Conservation (phyloP, 2,113 vertebrate genomes). For the Erythrocebus patas region DNA sequence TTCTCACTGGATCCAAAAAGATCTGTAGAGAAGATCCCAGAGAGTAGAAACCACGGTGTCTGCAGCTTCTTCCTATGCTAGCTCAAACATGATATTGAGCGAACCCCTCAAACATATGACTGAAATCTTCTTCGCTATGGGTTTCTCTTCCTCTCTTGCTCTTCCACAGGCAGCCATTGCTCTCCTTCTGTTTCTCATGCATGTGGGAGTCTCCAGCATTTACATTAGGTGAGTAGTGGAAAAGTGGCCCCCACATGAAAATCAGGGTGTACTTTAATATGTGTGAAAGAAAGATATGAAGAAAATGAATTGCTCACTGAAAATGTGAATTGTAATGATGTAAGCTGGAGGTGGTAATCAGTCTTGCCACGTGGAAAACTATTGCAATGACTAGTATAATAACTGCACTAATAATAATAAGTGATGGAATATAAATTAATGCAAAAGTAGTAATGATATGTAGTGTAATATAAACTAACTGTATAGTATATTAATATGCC, state of each 20-base stretch:
- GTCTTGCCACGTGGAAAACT: not conserved
- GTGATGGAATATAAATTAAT: not conserved
- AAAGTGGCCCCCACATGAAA: not conserved
- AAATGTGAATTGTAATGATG: not conserved
- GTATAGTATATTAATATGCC: not conserved
- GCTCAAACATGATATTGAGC: not conserved
- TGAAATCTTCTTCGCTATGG: not conserved
- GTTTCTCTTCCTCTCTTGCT: not conserved
- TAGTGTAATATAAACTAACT: not conserved
- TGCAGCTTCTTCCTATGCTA: too few species aligned
- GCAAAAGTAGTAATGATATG: not conserved
- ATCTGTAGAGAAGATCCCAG: not conserved
- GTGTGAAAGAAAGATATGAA: not conserved
- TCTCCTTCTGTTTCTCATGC: not conserved
- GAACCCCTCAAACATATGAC: not conserved
- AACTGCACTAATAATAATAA: not conserved
- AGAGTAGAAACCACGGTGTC: not conserved
- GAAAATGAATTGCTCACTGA: not conserved
- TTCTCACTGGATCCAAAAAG: not conserved
- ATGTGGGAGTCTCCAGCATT: not conserved
- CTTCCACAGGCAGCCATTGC: not conserved
- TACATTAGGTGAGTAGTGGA: not conserved
- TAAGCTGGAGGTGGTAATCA: not conserved
- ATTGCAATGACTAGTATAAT: not conserved
- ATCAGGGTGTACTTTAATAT: not conserved